A percentile compares a stretch with the other conserved stretches of the same genome.
Conservation (phyloP, 1,140 invertebrate genomes). For the Drosophila parabipectinata region DNA sequence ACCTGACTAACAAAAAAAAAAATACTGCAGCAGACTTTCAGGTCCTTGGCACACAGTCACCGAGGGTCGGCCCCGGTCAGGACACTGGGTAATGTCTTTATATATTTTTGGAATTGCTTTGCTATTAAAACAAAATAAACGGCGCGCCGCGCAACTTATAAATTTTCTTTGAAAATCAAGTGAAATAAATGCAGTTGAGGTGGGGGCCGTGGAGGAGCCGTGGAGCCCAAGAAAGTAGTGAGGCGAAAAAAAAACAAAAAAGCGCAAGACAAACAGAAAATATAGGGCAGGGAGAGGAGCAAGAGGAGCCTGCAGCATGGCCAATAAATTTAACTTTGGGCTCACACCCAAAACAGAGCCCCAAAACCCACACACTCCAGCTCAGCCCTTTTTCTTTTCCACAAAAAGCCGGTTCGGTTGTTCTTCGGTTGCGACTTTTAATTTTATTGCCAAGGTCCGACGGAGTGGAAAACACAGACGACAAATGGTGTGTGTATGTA, state of each 20-base stretch:
- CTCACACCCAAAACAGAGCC: slow-evolving; percentile 13
- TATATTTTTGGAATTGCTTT: slow-evolving; percentile 50
- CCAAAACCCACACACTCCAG: not conserved
- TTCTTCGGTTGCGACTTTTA: slow-evolving; percentile 53
- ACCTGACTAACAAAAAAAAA: slow-evolving; percentile 20
- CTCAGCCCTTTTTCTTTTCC: slow-evolving; percentile 2
- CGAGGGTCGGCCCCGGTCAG: too few relatives aligned
- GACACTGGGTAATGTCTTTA: slow-evolving; percentile 44
- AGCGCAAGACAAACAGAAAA: slow-evolving; percentile 31
- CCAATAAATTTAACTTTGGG: slow-evolving; percentile 49
- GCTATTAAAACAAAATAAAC: slow-evolving; percentile 66
- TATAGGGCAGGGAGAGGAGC: not conserved
- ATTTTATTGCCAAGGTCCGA: slow-evolving; percentile 54
- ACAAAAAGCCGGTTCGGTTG: not conserved
- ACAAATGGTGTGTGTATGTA: not conserved
- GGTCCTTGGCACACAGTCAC: slow-evolving; percentile 38
- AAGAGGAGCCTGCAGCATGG: not conserved
- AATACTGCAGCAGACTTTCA: slow-evolving; percentile 43
- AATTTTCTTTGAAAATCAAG: slow-evolving; percentile 64
- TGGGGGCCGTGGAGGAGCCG: too few relatives aligned
- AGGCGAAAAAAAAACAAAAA: slow-evolving; percentile 53
- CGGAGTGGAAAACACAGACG: not conserved
- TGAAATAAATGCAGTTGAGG: slow-evolving; percentile 53
- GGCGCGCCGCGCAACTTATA: slow-evolving; percentile 62
- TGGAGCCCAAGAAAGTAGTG: slow-evolving; percentile 4